Percentiles rank a stretch among this genome's conserved stretches.
These are phyloP conservation scores for Anagrus nilaparvatae DNA, from an alignment of 1,140 invertebrate genomes.

Conservation along the genomic window DNA sequence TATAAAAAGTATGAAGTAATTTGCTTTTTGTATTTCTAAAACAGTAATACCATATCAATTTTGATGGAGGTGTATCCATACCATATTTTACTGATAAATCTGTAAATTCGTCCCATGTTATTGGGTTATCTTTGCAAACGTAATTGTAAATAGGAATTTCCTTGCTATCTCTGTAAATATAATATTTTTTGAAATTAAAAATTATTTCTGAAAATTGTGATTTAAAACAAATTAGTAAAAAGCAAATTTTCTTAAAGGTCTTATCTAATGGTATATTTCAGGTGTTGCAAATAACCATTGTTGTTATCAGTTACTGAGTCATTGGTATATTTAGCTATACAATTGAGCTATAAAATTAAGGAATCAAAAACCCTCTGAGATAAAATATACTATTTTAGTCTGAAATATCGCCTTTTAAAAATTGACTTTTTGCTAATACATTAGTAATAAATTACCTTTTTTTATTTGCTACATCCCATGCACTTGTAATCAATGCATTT, in stretches of 20 bases:
- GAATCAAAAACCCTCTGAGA: too few species aligned
- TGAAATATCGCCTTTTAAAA: too few species aligned
- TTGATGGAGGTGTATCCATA: slow-evolving; percentile 29
- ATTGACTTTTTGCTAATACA: too few species aligned
- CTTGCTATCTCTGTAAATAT: slow-evolving; percentile 17
- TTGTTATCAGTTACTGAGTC: too few species aligned
- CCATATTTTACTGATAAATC: slow-evolving; percentile 35
- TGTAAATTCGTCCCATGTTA: slow-evolving; percentile 38
- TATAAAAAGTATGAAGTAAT: slow-evolving; percentile 39
- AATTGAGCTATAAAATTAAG: too few species aligned
- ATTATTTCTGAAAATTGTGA: neutral
- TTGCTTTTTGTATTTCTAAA: slow-evolving; percentile 43
- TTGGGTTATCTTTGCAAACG: slow-evolving; percentile 36
- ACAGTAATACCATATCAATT: slow-evolving; percentile 47
- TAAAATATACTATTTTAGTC: too few species aligned
- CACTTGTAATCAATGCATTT: slow-evolving; percentile 66
- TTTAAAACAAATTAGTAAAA: too few species aligned
- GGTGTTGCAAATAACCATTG: too few species aligned
- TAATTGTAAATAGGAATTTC: slow-evolving; percentile 42
- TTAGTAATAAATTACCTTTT: slow-evolving; percentile 22
- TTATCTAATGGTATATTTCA: too few species aligned
- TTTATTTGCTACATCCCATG: slow-evolving; percentile 53
- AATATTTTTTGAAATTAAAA: slow-evolving; percentile 1
- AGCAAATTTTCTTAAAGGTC: too few species aligned
- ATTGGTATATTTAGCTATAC: too few species aligned